phyloP scores from a whole-genome alignment of 2,113 vertebrate species.

The Prochilodus magdalenae region DNA sequence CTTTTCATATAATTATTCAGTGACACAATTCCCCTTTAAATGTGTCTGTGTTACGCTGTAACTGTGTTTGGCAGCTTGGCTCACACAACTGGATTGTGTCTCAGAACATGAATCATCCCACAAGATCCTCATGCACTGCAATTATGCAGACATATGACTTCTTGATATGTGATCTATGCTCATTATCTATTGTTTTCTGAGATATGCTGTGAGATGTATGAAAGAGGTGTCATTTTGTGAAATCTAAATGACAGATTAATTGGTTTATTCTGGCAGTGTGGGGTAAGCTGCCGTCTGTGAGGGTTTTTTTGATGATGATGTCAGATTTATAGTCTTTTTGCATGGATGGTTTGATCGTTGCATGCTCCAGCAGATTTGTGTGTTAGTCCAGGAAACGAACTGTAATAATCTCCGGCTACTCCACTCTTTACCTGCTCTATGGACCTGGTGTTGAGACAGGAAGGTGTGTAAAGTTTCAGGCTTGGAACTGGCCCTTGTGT shows the following conservation, averaged over 20 bases:
- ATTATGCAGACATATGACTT: neutral
- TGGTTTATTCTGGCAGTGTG: neutral
- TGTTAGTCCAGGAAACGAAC: neutral
- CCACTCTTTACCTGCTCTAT: conserved; percentile 8
- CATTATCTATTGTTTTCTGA: neutral
- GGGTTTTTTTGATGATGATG: neutral
- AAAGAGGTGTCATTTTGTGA: neutral
- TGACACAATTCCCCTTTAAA: neutral
- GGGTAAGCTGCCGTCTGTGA: neutral
- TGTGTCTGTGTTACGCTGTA: neutral
- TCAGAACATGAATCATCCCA: conserved; percentile 24
- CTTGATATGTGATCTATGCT: neutral
- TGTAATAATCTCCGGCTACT: conserved; percentile 7
- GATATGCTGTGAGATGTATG: neutral
- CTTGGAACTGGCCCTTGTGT: conserved; percentile 27
- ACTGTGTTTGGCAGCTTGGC: neutral
- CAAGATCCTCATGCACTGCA: neutral
- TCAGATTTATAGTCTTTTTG: conserved; percentile 4
- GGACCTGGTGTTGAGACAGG: neutral
- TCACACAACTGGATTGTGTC: neutral
- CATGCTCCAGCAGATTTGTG: neutral
- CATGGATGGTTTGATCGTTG: neutral
- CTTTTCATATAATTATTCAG: too few species aligned
- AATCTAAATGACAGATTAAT: neutral
- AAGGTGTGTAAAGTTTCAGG: neutral